phyloP scores from a whole-genome alignment of 1,140 invertebrate genomes.

The Drosophila setifemur region DNA sequence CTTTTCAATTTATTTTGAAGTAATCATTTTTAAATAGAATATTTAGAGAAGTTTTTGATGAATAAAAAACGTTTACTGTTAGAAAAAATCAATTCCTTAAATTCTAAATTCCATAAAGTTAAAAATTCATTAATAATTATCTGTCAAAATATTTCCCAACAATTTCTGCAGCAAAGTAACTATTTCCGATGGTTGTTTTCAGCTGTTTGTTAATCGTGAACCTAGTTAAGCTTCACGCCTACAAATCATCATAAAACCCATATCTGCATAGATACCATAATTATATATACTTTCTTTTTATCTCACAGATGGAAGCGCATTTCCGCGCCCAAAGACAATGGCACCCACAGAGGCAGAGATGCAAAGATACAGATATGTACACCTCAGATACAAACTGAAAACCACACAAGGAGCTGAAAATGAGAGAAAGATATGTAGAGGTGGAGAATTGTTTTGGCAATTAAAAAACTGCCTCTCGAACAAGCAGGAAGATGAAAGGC shows the following conservation, averaged over 20 bases:
- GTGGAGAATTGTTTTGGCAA: conserved; percentile 60
- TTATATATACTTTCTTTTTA: neutral
- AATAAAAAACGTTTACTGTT: no score
- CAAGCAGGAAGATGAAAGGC: conserved; percentile 57
- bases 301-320: conserved; percentile 36
- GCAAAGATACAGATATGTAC: neutral
- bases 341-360: conserved; percentile 8
- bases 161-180: no score
- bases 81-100: no score
- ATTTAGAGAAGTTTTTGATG: no score
- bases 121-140: no score
- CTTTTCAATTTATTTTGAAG: no score
- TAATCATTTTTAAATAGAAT: no score
- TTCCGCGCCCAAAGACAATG: conserved; percentile 58
- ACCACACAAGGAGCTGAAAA: conserved; percentile 51
- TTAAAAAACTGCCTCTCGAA: conserved; percentile 57
- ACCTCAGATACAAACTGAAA: neutral
- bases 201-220: conserved; percentile 28
- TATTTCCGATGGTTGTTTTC: conserved; percentile 9
- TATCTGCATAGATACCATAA: neutral
- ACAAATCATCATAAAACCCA: conserved; percentile 9
- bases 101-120: no score
- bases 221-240: conserved; percentile 19
- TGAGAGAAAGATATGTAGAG: conserved; percentile 36
- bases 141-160: no score